These are phyloP conservation scores for Monomorium pharaonis DNA, from an alignment of 1,140 invertebrate species.

Conservation along the genomic window DNA sequence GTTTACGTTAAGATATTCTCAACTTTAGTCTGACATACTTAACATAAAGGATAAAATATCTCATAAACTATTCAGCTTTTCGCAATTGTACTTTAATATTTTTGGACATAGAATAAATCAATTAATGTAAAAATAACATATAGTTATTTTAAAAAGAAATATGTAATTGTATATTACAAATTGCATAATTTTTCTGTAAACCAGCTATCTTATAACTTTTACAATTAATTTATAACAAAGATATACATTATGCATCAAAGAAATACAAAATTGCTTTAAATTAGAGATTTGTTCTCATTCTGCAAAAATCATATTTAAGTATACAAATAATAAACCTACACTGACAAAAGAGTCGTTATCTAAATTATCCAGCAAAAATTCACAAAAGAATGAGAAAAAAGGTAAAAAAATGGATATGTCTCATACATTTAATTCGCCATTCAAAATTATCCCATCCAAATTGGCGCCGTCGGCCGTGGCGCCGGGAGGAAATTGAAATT, in stretches of 20 bases:
- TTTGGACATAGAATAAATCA: too few relatives aligned
- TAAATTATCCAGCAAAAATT: background rate
- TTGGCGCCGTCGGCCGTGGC: conserved; percentile 6
- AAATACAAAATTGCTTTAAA: background rate
- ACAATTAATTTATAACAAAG: too few relatives aligned
- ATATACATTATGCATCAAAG: background rate
- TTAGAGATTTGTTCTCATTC: background rate
- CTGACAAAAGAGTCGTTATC: background rate
- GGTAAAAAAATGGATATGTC: background rate
- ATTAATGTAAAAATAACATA: too few relatives aligned
- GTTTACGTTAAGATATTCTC: too few relatives aligned
- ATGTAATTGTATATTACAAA: too few relatives aligned
- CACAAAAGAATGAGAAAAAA: background rate
- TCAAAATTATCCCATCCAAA: conserved; percentile 13
- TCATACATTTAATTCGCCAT: background rate
- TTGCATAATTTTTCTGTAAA: too few relatives aligned
- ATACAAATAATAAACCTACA: conserved; percentile 9
- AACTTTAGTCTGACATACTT: too few relatives aligned
- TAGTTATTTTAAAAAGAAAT: too few relatives aligned
- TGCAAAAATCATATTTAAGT: background rate
- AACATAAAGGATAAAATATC: too few relatives aligned
- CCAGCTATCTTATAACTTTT: too few relatives aligned
- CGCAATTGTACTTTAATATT: too few relatives aligned
- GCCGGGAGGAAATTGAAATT: conserved; percentile 37
- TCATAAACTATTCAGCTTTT: too few relatives aligned